Percentiles rank a stretch among this genome's conserved stretches.
Evolutionary conservation across 1,140 invertebrate genomes (phyloP).

Genomic region (Spodoptera frugiperda): DNA sequence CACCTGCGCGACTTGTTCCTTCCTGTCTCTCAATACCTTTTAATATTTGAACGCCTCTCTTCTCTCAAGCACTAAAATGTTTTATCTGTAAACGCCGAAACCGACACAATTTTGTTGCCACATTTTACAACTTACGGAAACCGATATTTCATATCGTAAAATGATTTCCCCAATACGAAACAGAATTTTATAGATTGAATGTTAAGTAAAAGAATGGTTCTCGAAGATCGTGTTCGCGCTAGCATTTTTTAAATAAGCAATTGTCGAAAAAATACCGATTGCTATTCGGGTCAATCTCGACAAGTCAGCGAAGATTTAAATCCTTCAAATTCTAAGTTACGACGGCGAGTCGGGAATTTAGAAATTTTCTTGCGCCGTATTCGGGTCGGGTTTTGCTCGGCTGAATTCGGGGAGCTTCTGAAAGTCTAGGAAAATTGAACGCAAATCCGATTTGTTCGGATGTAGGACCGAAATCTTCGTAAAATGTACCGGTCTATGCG

Average conservation of each 20-base stretch:
- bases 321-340: slow-evolving; percentile 65
- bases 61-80: slow-evolving; percentile 33
- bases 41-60: slow-evolving; percentile 54
- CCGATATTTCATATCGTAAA: slow-evolving; percentile 27
- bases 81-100: slow-evolving; percentile 26
- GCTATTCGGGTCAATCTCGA: slow-evolving; percentile 51
- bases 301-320: slow-evolving; percentile 67
- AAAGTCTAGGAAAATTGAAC: slow-evolving; percentile 82
- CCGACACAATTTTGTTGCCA: slow-evolving; percentile 17
- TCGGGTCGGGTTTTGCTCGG: slow-evolving; percentile 68
- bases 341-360: slow-evolving; percentile 57
- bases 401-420: slow-evolving; percentile 66
- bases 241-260: slow-evolving; percentile 11
- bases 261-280: slow-evolving; percentile 33
- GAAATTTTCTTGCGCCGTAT: slow-evolving; percentile 67
- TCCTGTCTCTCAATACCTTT: slow-evolving; percentile 63
- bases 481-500: slow-evolving; percentile 53
- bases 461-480: slow-evolving; percentile 63
- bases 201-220: slow-evolving; percentile 11
- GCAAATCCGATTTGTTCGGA: slow-evolving; percentile 81
- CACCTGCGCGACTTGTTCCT: slow-evolving; percentile 68
- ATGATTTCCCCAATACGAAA: slow-evolving; percentile 5
- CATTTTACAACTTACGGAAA: slow-evolving; percentile 33
- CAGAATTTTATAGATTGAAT: slow-evolving; percentile 15
- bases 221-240: neutral